Percentiles rank a stretch among this genome's conserved stretches.
phyloP scores from a whole-genome alignment of 2,797 vertebrate genomes.

The Alfaro cultratus region DNA sequence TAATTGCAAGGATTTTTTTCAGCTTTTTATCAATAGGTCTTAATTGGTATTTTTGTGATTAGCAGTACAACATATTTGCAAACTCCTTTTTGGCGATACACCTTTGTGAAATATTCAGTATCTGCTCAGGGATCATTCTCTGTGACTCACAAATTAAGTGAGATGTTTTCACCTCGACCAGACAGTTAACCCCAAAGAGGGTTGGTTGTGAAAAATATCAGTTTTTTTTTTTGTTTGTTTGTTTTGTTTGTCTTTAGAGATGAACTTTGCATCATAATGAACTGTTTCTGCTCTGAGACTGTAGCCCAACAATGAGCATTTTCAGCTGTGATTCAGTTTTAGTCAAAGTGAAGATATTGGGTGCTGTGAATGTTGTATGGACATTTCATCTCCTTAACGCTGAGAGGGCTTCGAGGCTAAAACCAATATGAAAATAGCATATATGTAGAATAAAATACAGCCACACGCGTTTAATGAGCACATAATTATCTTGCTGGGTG shows the following conservation, averaged over 20 bases:
- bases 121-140: constrained; percentile 57
- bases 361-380: neutral
- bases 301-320: neutral
- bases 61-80: constrained; percentile 25
- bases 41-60: constrained; percentile 21
- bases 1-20: neutral
- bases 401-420: constrained; percentile 56
- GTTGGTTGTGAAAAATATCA: neutral
- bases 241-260: neutral
- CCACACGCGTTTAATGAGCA: constrained; percentile 7
- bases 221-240: neutral
- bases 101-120: constrained; percentile 13
- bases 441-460: constrained; percentile 3
- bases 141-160: constrained; percentile 14
- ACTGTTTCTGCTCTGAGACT: constrained; percentile 4
- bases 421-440: constrained; percentile 16
- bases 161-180: constrained; percentile 18
- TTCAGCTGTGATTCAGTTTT: constrained; percentile 2
- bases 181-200: neutral
- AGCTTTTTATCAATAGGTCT: constrained; percentile 11
- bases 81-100: constrained; percentile 13
- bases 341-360: neutral
- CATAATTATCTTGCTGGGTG: constrained; percentile 6
- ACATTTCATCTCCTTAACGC: constrained; percentile 19
- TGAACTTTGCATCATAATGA: neutral